A percentile compares a stretch with the other conserved stretches of the same genome.
Evolutionary conservation across 2,888 invertebrate species (phyloP).

Genomic region (Habrosyne pyritoides): DNA sequence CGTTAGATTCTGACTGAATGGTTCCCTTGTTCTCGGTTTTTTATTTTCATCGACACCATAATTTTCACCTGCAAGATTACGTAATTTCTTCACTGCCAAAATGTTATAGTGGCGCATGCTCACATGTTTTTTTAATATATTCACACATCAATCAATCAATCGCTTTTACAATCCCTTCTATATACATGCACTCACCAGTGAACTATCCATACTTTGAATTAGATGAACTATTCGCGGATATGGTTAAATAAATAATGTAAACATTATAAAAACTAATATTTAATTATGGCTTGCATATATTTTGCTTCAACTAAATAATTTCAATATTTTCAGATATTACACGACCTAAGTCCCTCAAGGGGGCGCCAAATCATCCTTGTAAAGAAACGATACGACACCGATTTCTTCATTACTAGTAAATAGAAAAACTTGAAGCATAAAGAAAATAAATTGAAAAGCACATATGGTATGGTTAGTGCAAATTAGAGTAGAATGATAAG

Average conservation of each 20-base stretch:
- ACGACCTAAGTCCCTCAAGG: constrained; percentile 72
- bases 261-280: not conserved
- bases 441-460: constrained; percentile 59
- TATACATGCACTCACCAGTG: not conserved
- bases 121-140: constrained; percentile 32
- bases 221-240: not conserved
- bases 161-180: constrained; percentile 20
- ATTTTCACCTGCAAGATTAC: constrained; percentile 77
- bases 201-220: not conserved
- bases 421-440: constrained; percentile 60
- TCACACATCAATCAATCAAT: constrained; percentile 27
- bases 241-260: not conserved
- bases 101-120: constrained; percentile 45
- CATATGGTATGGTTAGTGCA: constrained; percentile 57
- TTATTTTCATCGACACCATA: constrained; percentile 75
- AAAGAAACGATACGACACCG: constrained; percentile 69
- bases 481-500: constrained; percentile 61
- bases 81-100: constrained; percentile 58
- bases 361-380: constrained; percentile 77
- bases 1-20: constrained; percentile 60
- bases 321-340: constrained; percentile 38
- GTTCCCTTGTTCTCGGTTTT: constrained; percentile 59
- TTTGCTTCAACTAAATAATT: constrained; percentile 11
- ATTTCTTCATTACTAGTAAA: constrained; percentile 69
- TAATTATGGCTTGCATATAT: not conserved